phyloP scores from a whole-genome alignment of 2,888 invertebrate species.

The Taenaris catops region DNA sequence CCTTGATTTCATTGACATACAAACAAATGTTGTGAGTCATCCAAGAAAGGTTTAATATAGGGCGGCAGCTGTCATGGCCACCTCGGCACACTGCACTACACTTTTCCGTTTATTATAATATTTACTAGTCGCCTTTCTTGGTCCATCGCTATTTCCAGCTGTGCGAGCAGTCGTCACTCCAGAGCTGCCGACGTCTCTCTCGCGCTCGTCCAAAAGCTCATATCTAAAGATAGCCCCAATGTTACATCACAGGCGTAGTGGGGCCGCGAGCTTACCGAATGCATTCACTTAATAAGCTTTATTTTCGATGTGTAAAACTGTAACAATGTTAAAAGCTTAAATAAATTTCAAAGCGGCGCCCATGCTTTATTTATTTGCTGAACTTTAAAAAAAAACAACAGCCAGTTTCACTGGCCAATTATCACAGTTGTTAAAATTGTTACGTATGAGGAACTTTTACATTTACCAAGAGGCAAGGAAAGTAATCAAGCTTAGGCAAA shows the following conservation, averaged over 20 bases:
- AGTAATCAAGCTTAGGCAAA: no score
- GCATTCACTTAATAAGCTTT: no score
- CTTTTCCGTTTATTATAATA: constrained; percentile 78
- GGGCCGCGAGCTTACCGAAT: constrained; percentile 69
- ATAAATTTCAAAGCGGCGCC: no score
- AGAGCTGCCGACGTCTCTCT: constrained; percentile 51
- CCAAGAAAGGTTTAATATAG: constrained; percentile 41
- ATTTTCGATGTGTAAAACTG: no score
- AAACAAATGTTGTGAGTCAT: constrained; percentile 28
- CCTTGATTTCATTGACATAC: constrained; percentile 2
- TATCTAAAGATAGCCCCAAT: constrained; percentile 67
- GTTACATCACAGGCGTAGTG: constrained; percentile 74
- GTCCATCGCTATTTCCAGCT: constrained; percentile 80
- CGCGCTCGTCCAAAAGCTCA: constrained; percentile 43
- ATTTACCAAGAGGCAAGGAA: no score
- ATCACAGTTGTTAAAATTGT: no score
- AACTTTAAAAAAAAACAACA: no score
- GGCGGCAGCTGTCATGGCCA: constrained; percentile 51
- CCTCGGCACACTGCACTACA: constrained; percentile 79
- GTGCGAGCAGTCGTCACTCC: constrained; percentile 52
- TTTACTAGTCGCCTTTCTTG: constrained; percentile 82
- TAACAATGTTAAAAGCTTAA: no score
- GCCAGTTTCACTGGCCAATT: no score
- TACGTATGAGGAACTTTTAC: no score
- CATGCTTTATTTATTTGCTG: no score